Evolutionary conservation across 2,797 vertebrate species (phyloP).

Genomic region (Gambelia wislizenii): DNA sequence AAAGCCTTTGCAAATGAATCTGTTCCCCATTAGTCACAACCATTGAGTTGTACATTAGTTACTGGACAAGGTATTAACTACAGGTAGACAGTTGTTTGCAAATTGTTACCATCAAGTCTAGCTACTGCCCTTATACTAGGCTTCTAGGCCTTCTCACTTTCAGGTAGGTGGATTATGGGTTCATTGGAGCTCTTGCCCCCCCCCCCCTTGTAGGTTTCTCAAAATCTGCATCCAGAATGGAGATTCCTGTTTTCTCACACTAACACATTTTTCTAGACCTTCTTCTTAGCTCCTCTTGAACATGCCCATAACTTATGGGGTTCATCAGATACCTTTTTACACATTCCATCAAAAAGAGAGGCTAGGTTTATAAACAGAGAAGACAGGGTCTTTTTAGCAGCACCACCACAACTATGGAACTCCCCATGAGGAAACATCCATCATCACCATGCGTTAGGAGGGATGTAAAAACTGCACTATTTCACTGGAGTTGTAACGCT

Average conservation of each 20-base stretch:
- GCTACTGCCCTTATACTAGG: neutral
- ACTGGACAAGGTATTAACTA: no score
- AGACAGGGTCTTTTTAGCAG: neutral
- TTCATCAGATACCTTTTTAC: neutral
- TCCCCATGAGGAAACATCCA: neutral
- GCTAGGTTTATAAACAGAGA: neutral
- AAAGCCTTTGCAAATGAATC: no score
- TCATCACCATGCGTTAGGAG: neutral
- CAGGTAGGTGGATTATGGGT: neutral
- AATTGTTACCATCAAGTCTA: no score
- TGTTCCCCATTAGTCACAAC: no score
- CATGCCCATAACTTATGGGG: neutral
- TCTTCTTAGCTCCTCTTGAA: no score
- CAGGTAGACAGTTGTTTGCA: no score
- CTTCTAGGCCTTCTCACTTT: neutral
- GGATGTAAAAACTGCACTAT: neutral
- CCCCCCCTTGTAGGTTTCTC: no score
- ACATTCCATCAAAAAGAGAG: neutral
- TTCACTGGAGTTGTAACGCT: neutral
- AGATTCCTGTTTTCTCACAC: no score
- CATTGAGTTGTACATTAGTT: no score
- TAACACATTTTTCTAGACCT: no score
- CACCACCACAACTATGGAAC: neutral
- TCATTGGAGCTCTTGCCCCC: no score
- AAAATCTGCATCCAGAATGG: no score